A percentile compares a stretch with the other conserved stretches of the same genome.
These are phyloP conservation scores for Candoia aspera DNA, from an alignment of 2,113 vertebrate genomes.

Conservation along the genomic window DNA sequence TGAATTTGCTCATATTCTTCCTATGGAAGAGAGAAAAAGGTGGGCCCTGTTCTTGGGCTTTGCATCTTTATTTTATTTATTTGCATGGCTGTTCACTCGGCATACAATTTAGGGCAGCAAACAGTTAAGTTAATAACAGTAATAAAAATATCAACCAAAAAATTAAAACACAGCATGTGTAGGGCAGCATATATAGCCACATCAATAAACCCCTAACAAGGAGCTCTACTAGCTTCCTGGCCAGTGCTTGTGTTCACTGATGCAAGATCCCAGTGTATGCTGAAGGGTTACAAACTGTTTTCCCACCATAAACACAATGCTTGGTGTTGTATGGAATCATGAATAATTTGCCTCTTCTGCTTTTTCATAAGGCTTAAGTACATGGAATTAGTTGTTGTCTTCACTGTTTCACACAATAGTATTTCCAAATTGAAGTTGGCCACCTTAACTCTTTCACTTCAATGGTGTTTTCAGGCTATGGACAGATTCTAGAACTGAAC, in stretches of 20 bases:
- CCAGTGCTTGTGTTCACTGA: background rate
- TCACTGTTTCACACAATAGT: background rate
- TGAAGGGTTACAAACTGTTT: background rate
- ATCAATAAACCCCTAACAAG: background rate
- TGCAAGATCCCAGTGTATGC: background rate
- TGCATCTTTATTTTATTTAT: background rate
- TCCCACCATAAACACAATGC: background rate
- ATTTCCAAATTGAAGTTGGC: background rate
- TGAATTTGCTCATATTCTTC: background rate
- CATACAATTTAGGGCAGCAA: background rate
- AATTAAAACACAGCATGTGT: background rate
- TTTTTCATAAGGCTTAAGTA: background rate
- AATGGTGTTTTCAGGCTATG: background rate
- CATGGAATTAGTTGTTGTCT: background rate
- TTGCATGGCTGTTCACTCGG: background rate
- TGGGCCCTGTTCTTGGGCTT: background rate
- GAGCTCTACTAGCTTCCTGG: background rate
- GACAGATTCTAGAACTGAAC: background rate
- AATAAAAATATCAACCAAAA: background rate
- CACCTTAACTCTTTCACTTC: too few species aligned
- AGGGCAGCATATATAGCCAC: background rate
- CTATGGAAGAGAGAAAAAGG: too few species aligned
- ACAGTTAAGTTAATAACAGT: background rate
- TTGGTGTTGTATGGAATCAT: background rate
- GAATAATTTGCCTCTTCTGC: background rate